phyloP scores from a whole-genome alignment of 2,113 vertebrate genomes.

The Petaurus breviceps region DNA sequence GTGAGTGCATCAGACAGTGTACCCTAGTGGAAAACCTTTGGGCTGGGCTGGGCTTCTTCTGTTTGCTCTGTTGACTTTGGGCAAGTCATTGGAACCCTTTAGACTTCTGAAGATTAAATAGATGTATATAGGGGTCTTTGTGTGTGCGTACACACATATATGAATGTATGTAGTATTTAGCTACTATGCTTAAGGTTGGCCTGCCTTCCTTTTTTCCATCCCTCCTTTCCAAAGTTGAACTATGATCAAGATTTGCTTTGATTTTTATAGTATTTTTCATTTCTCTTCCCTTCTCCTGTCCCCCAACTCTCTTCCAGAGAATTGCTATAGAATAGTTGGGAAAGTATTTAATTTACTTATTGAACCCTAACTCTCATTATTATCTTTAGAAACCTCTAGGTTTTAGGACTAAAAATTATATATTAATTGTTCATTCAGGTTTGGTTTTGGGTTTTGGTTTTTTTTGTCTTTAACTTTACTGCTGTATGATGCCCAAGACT shows the following conservation, averaged over 20 bases:
- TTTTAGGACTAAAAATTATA: not conserved
- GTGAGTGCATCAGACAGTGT: not conserved
- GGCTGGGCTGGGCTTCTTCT: not conserved
- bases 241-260: not conserved
- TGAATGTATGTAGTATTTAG: not conserved
- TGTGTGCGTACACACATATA: too few species aligned
- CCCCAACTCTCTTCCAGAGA: not conserved
- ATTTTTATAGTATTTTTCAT: not conserved
- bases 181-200: not conserved
- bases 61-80: not conserved
- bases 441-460: not conserved
- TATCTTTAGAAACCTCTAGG: not conserved
- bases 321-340: not conserved
- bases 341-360: not conserved
- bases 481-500: not conserved
- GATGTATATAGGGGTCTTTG: not conserved
- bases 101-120: not conserved
- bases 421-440: not conserved
- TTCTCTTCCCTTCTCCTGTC: too few species aligned
- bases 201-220: not conserved
- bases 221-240: not conserved
- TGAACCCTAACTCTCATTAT: not conserved
- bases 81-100: not conserved
- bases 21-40: not conserved
- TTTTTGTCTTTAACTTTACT: not conserved